Conservation (phyloP, 2,113 vertebrate species). For the Murina feae region DNA sequence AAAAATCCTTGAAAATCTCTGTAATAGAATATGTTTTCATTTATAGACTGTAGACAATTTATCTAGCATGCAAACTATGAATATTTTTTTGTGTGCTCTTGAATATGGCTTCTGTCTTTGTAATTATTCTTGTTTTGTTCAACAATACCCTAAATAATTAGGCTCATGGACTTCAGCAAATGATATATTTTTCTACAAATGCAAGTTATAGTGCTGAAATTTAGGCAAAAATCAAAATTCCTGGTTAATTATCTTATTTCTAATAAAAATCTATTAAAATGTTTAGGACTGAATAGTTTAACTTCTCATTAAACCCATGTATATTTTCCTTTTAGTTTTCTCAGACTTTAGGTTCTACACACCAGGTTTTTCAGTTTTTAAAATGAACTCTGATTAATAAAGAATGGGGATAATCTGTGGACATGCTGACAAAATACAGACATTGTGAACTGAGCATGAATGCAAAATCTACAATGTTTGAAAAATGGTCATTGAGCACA, state of each 20-base stretch:
- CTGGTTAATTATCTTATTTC: neutral
- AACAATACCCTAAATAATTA: neutral
- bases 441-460: neutral
- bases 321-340: slow-evolving; percentile 34
- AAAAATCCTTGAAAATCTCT: neutral
- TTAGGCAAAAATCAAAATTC: neutral
- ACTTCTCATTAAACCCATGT: neutral
- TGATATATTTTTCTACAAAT: neutral
- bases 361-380: neutral
- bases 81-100: neutral
- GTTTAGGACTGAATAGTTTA: neutral
- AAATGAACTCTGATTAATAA: slow-evolving; percentile 8
- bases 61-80: neutral
- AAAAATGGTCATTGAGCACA: slow-evolving; percentile 8
- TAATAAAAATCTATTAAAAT: slow-evolving; percentile 7
- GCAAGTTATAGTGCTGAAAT: neutral
- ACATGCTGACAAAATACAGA: slow-evolving; percentile 7
- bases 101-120: neutral
- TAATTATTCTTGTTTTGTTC: slow-evolving; percentile 15
- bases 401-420: neutral
- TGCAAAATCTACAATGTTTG: neutral
- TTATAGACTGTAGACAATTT: neutral
- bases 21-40: neutral
- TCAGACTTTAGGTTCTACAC: neutral
- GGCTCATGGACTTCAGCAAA: neutral